Base-by-base conservation (phyloP, 2,888 invertebrate genomes). In the Drosophila buzzatii region DNA sequence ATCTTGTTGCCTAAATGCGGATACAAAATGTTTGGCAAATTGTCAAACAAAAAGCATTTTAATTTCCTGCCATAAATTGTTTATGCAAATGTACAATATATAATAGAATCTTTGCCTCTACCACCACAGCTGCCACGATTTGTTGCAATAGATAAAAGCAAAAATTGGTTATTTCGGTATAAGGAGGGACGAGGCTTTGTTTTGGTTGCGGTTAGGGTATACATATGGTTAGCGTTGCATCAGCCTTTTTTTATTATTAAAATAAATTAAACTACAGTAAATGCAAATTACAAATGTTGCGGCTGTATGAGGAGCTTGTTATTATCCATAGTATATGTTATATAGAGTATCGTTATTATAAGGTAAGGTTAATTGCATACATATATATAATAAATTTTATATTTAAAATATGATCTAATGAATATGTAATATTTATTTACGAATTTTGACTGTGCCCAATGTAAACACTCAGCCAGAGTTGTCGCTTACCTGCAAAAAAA, bases 41-140 rank as follows among this genome's bases (percentile, higher is more conserved):
- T 84, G 89, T 84, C 91, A 91, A 90, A 89, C 82, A 79, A 79
- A 76, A 73, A 85, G 75, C 75, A 80, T 81, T 85, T 85, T 85
- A 85, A 85, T 85, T 85, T 85, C 85, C 85, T 89, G 90, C 69
- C 63, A 72, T 69, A 82, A 88, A 90, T 90, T 85, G 78, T 85
- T 82, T 89, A 89, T 84, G 85, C 83, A 77, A 89, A 83, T 89
- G 55, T 55, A 67, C 57, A 73, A 57, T 57, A 52, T 66, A 73
- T 69, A 81, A 70, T 69, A 66, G 47, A 45, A 39, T 47, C 39
- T 60, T 44, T 16, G 58, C 45, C 18, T 18, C 67, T 70, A 5
- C 41, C 33, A 8, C 49, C 53, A 42, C 61, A 63, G 59, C 53
- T 45, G 62, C 52, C 35, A 37, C 52, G 82, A 81, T 81, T 75